Evolutionary conservation across 2,113 vertebrate species (phyloP), one percentile per base, ranked within the genome.

Genomic region (Anolis sagrei): DNA sequence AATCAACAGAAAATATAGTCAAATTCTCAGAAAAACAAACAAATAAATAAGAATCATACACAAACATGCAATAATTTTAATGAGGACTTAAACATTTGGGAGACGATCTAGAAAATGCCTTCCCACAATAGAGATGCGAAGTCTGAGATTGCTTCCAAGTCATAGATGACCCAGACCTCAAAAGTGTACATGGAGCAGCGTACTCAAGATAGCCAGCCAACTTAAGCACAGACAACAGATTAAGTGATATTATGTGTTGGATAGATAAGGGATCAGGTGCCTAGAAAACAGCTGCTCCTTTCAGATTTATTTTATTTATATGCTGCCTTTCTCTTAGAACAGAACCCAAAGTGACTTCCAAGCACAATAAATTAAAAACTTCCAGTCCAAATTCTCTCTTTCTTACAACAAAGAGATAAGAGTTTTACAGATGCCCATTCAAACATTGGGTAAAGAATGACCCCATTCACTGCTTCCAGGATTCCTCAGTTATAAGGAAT

Each of bases 391-490:
- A 21, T 34, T 8, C 16, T 6, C 18, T 54, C 76, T 78, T 16
- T 54, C 51, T 58, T 25, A 25, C 4, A 61, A 49, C 6, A 78
- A 9, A 19, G 14, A 58, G n/a, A 62, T 19, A 62, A 32, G 13
- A n/a, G n/a, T n/a, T n/a, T n/a, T n/a, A 34, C 3, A 34, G 18
- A 36, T 2, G 1, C 3, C 3, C 51, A 2, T 10, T 9, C 18
- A 9, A 3, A 34, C 49, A 32, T 18, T 1, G 72, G 72, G 21
- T 44, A 2, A 48, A 3, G 29, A 2, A 5, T 51, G 48, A 76
- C 4, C 23, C 27, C 27, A 51, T 21, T 19, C 51, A 23, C 16
- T 32, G 3, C 19, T 58, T 23, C 76, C 51, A 34, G 14, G 51
- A 2, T 18, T n/a, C 48, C 75, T 51, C 4, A 29, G 48, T 75